These are phyloP conservation scores for Hyposoter didymator DNA, from an alignment of 2,888 invertebrate species.

Conservation along the genomic window DNA sequence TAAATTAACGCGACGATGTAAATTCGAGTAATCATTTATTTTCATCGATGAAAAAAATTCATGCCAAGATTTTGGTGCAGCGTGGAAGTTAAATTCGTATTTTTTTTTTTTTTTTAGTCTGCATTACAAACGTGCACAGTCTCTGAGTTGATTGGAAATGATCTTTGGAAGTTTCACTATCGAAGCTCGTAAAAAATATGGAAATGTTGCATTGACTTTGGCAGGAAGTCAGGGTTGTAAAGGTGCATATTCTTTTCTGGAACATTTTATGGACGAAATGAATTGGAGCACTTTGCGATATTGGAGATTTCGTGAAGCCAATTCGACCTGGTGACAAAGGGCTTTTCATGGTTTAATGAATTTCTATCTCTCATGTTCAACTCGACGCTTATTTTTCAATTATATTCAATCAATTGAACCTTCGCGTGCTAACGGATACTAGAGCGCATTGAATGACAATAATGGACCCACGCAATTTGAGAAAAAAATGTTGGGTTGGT, in stretches of 20 bases:
- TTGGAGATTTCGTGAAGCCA: conserved; percentile 4
- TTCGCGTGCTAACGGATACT: conserved; percentile 3
- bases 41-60: not conserved
- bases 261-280: not conserved
- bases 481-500: not conserved
- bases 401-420: not conserved
- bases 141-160: not conserved
- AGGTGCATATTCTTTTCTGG: not conserved
- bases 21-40: not conserved
- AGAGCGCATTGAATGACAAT: not conserved
- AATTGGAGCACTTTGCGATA: not conserved
- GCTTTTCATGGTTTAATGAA: conserved; percentile 1
- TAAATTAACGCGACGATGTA: not conserved
- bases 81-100: not conserved
- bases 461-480: not conserved
- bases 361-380: not conserved
- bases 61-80: not conserved
- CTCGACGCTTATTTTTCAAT: conserved; percentile 22
- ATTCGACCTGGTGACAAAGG: conserved; percentile 11
- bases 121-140: not conserved
- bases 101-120: no score
- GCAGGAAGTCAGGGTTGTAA: not conserved
- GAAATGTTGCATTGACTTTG: not conserved
- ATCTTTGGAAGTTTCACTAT: not conserved
- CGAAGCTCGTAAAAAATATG: not conserved